Percentiles rank a stretch among this genome's conserved stretches.
Conservation (phyloP, 1,140 invertebrate species). For the Probaryconus sp. region DNA sequence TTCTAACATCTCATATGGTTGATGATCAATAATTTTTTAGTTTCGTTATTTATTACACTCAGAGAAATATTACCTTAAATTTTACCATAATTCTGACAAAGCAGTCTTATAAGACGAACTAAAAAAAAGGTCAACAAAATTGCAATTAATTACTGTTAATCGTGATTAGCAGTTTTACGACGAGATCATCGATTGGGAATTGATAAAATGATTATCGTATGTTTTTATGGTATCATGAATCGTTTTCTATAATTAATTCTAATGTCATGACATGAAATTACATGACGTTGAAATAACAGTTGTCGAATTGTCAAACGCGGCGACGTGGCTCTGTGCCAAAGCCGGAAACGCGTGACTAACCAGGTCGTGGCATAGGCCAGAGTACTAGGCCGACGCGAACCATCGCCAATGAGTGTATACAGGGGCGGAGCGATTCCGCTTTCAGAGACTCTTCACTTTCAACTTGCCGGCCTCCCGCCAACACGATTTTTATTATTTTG, state of each 20-base stretch:
- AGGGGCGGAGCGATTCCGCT: conserved; percentile 72
- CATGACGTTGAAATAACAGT: conserved; percentile 67
- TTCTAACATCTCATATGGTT: too few relatives aligned
- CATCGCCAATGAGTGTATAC: conserved; percentile 76
- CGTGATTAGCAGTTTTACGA: too few relatives aligned
- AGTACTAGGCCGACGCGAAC: conserved; percentile 74
- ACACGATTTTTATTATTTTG: conserved; percentile 43
- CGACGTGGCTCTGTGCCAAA: conserved; percentile 76
- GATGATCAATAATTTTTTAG: too few relatives aligned
- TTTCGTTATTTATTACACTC: too few relatives aligned
- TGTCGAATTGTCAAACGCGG: conserved; percentile 66
- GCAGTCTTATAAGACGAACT: too few relatives aligned
- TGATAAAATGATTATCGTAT: conserved; percentile 1
- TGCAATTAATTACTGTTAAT: too few relatives aligned
- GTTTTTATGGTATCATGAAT: too few relatives aligned
- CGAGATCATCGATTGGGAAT: too few relatives aligned
- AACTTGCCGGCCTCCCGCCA: conserved; percentile 52
- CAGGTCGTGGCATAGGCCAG: conserved; percentile 74
- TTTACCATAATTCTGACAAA: too few relatives aligned
- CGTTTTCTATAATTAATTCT: background rate
- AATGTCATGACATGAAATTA: background rate
- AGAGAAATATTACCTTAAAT: too few relatives aligned
- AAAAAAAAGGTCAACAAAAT: too few relatives aligned
- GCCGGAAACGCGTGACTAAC: conserved; percentile 64
- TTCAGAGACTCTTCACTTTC: conserved; percentile 67